Conservation (phyloP, 2,888 invertebrate species). For the Lepidocyrtinus sp. region DNA sequence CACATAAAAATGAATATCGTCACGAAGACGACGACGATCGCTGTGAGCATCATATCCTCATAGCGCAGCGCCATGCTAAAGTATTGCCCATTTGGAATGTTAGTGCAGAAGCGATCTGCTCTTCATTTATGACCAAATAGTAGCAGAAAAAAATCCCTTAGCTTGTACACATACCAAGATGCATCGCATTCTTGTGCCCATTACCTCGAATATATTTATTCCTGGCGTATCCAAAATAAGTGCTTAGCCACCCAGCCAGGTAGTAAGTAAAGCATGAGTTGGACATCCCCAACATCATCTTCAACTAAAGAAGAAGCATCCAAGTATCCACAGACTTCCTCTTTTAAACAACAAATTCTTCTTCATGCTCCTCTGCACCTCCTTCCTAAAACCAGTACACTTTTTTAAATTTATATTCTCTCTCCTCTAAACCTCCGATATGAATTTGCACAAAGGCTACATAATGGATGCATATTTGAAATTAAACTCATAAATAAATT, state of each 20-base stretch:
- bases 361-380: slow-evolving; percentile 7
- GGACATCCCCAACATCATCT: slow-evolving; percentile 22
- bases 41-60: neutral
- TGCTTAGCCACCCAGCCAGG: slow-evolving; percentile 33
- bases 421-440: neutral
- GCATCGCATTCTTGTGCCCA: too few species aligned
- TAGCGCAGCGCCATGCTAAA: neutral
- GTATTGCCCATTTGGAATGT: neutral
- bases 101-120: slow-evolving; percentile 1
- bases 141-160: neutral
- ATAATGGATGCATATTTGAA: too few species aligned
- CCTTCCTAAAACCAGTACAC: slow-evolving; percentile 5
- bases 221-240: slow-evolving; percentile 16
- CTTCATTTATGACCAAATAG: slow-evolving; percentile 8
- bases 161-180: neutral
- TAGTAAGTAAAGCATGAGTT: neutral
- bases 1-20: neutral
- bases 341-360: slow-evolving; percentile 13
- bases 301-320: slow-evolving; percentile 15
- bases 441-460: too few species aligned
- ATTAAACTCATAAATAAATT: too few species aligned
- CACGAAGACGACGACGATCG: neutral
- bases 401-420: neutral
- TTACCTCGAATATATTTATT: too few species aligned
- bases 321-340: slow-evolving; percentile 16